Conservation (phyloP, 2,888 invertebrate species). For the Criorhina ranunculi region DNA sequence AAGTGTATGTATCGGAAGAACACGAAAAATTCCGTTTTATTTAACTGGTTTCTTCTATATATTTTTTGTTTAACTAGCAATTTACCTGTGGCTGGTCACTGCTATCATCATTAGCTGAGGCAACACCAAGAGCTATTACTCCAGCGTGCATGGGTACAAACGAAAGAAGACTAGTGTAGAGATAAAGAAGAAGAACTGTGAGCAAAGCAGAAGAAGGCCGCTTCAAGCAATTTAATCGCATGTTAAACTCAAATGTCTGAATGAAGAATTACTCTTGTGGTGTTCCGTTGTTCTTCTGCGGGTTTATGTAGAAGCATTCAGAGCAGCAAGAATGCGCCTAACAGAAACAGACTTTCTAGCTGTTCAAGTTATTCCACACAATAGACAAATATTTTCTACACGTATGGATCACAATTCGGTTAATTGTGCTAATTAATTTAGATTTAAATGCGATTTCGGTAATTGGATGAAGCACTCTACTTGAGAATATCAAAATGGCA, state of each 20-base stretch:
- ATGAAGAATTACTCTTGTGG: conserved; percentile 53
- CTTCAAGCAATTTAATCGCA: conserved; percentile 64
- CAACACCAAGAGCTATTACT: conserved; percentile 73
- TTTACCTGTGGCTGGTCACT: conserved; percentile 75
- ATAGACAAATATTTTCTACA: conserved; percentile 50
- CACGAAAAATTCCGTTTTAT: conserved; percentile 72
- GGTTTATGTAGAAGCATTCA: conserved; percentile 65
- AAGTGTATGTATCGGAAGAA: conserved; percentile 27
- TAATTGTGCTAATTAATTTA: conserved; percentile 66
- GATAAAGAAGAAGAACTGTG: conserved; percentile 28
- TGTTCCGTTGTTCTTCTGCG: conserved; percentile 72
- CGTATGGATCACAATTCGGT: conserved; percentile 42
- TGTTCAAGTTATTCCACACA: conserved; percentile 66
- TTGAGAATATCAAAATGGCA: conserved; percentile 38
- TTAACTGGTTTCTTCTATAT: conserved; percentile 68
- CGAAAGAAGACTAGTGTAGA: conserved; percentile 30
- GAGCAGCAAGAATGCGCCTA: conserved; percentile 72
- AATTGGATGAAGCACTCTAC: conserved; percentile 42
- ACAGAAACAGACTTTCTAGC: conserved; percentile 74
- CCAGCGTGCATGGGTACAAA: conserved; percentile 55
- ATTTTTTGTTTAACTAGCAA: conserved; percentile 50
- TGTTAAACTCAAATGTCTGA: conserved; percentile 65
- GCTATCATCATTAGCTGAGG: conserved; percentile 69
- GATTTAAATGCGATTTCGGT: conserved; percentile 62
- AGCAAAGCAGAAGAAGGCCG: conserved; percentile 33